These are phyloP conservation scores for Muntiacus reevesi DNA, from an alignment of 2,113 vertebrate genomes.

Conservation along the genomic window DNA sequence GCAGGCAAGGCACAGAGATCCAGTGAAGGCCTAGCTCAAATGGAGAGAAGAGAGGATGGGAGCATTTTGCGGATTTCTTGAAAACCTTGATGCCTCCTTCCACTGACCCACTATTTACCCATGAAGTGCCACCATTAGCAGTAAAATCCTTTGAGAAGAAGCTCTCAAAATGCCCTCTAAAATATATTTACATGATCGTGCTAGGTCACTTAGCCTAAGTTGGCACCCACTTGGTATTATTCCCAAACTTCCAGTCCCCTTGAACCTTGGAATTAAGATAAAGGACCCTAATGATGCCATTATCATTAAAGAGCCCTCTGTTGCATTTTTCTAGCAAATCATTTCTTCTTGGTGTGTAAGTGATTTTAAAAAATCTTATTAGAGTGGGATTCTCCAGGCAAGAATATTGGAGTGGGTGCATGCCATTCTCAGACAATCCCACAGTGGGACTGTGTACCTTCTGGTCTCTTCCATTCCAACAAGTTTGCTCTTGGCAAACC, in stretches of 20 bases:
- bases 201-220: too few relatives aligned
- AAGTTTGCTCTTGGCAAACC: not conserved
- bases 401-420: too few relatives aligned
- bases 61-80: not conserved
- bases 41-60: not conserved
- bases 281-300: not conserved
- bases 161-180: too few relatives aligned
- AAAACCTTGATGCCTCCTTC: not conserved
- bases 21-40: not conserved
- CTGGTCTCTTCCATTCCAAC: not conserved
- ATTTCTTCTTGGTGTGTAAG: not conserved
- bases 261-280: not conserved
- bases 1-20: not conserved
- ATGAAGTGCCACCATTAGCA: not conserved
- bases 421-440: too few relatives aligned
- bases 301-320: not conserved
- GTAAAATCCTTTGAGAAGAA: not conserved
- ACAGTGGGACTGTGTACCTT: fast-evolving
- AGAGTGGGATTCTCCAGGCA: too few relatives aligned
- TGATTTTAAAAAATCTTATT: not conserved
- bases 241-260: not conserved
- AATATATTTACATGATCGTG: too few relatives aligned
- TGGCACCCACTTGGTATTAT: not conserved
- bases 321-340: not conserved
- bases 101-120: not conserved